Base-by-base conservation (phyloP, 2,888 invertebrate genomes). In the Arge pagana region DNA sequence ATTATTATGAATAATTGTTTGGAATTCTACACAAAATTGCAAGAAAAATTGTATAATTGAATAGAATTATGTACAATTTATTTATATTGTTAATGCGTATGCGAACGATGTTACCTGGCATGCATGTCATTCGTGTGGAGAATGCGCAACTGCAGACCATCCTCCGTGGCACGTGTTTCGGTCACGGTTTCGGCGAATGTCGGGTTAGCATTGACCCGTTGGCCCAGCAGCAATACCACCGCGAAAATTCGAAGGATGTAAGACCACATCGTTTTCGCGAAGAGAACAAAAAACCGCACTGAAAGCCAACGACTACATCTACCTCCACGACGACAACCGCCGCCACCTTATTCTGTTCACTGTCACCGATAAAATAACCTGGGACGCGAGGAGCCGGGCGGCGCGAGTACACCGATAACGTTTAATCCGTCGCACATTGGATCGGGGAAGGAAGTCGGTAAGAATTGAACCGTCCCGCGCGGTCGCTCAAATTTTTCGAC, bases 91-190 rank as follows among this genome's bases (percentile, higher is more conserved):
- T n/a, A 4, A 3, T 10, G 4, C 10, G 16, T 49, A 15, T 16
- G 13, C 2, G 26, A n/a, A 31, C 19, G 16, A n/a, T 23, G 21
- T 63, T 62, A 74, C 61, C 82, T 82, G 1, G 91, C 86, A 72
- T 96, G 95, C 84, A 95, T 90, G 71, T 96, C 95, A 76, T 95
- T 96, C 62, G 92, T 93, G 77, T 96, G 95, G 0, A 95, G 77
- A 48, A 95, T 85, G 1, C 89, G 82, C 36, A 95, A 78, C 57
- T 23, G 31, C 15, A 45, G 8, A 23, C 13, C 24, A 10, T 33
- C 45, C 15, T 19, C 33, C 15, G 19, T 19, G 11, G 45, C 23
- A 21, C 33, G 45, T n/a, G n/a, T n/a, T n/a, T n/a, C n/a, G 13
- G 6, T 8, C 3, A 33, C 23, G 30, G 11, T 33, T 11, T 15